Base-by-base conservation (phyloP, 2,888 invertebrate genomes). In the Drosophila testacea region DNA sequence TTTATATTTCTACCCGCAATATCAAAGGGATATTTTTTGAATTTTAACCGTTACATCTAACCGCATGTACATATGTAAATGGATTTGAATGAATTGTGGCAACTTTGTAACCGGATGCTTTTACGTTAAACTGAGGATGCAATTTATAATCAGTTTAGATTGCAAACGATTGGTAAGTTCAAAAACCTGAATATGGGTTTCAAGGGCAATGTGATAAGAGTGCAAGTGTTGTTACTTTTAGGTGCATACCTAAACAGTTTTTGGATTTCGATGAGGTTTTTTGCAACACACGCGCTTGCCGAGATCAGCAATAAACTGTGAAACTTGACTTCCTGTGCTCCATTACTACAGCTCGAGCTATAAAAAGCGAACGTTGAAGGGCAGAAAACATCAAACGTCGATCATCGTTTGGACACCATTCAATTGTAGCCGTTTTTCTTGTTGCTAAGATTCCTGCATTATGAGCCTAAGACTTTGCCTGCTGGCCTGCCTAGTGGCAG, bases 401-500 rank as follows among this genome's bases (percentile, higher is more conserved):
- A 70, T 68, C 72, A 68, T 63, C 88, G 83, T 84, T 89, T 86
- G 90, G 77, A 74, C 83, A 82, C 69, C 75, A 51, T 64, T 62
- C 68, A 69, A 61, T 66, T 60, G 54, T 28, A 56, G 36, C 36
- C 44, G 30, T 46, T 46, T 34, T 27, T 38, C 16, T 16, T 16
- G 16, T 1, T 6, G 5, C 44, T 44, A 27, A 22, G 28, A 39
- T 46, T 11, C 39, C 38, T 54, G 16, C 62, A 57, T 34, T 11
- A 90, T 91, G 76, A 81, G 78, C 34, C 69, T 79, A 57, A 76
- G 65, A 56, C 47, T 87, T 61, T 88, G 83, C 73, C 73, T 91
- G n/a, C 47, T 90, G 72, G 85, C 87, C 11, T 89, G 90, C 77
- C 65, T 91, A 4, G 38, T 88, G 59, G 82, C 70, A 22, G 78